These are phyloP conservation scores for Pocota personata DNA, from an alignment of 2,888 invertebrate genomes.

Conservation along the genomic window DNA sequence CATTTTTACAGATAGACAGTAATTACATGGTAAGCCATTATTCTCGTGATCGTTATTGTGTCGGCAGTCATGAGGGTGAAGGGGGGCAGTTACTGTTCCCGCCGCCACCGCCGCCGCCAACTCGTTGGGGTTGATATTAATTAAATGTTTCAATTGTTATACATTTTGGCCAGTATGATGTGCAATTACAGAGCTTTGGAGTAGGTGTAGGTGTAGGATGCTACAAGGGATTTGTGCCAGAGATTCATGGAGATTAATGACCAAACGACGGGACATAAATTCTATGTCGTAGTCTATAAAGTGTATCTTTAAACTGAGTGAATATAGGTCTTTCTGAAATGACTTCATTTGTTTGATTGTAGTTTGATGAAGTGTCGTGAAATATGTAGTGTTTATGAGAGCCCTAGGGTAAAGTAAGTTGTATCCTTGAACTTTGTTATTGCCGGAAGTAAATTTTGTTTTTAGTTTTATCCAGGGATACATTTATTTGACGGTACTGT, in stretches of 20 bases:
- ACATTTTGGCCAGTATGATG: conserved; percentile 61
- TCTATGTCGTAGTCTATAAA: conserved; percentile 34
- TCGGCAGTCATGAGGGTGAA: conserved; percentile 17
- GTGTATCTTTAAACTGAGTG: conserved; percentile 35
- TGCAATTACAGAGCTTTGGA: conserved; percentile 28
- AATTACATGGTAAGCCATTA: conserved; percentile 73
- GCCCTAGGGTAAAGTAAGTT: neutral
- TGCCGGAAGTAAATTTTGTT: neutral
- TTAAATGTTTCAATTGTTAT: conserved; percentile 73
- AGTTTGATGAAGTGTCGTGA: conserved; percentile 57
- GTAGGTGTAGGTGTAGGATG: neutral
- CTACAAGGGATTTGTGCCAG: conserved; percentile 6
- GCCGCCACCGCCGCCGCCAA: neutral
- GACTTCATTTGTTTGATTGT: conserved; percentile 58
- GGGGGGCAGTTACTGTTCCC: neutral
- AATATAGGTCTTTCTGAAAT: conserved; percentile 12
- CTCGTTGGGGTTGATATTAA: conserved; percentile 68
- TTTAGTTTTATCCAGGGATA: neutral
- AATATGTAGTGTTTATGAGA: conserved; percentile 33
- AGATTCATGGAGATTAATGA: conserved; percentile 71
- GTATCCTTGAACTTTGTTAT: neutral
- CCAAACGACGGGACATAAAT: conserved; percentile 57
- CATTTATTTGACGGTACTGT: neutral
- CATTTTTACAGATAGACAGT: conserved; percentile 73
- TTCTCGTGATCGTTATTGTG: conserved; percentile 70